phyloP scores from a whole-genome alignment of 2,888 invertebrate genomes.

The Herminia tarsipennalis region DNA sequence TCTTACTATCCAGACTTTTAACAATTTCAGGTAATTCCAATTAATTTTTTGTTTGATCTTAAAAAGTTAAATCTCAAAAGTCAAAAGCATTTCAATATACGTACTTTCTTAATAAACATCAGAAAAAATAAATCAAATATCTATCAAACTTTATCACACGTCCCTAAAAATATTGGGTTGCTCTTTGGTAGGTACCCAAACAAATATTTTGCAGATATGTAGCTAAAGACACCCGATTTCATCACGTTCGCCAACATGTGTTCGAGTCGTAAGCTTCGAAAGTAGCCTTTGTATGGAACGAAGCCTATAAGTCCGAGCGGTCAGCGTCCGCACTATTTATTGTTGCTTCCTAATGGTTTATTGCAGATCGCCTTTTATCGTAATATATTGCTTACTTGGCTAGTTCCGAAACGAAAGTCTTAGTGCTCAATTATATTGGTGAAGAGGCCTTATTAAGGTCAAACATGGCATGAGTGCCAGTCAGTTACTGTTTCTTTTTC shows the following conservation, averaged over 20 bases:
- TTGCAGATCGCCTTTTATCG: constrained; percentile 40
- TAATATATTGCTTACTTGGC: constrained; percentile 40
- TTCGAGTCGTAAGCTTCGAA: constrained; percentile 33
- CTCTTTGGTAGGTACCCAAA: constrained; percentile 15
- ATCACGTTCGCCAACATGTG: constrained; percentile 38
- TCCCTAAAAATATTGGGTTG: constrained; percentile 24
- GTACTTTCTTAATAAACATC: constrained; percentile 16
- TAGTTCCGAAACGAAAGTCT: constrained; percentile 27
- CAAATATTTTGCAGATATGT: constrained; percentile 36
- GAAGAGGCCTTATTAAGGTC: constrained; percentile 8
- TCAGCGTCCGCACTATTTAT: constrained; percentile 44
- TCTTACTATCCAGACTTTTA: too few relatives aligned
- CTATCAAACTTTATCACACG: constrained; percentile 29
- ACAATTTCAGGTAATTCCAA: too few relatives aligned
- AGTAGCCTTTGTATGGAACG: constrained; percentile 27
- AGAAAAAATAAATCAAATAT: constrained; percentile 26
- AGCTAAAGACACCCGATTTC: constrained; percentile 30
- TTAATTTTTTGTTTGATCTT: too few relatives aligned
- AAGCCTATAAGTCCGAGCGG: constrained; percentile 38
- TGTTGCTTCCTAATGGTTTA: constrained; percentile 41
- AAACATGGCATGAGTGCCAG: background rate
- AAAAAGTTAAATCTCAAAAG: too few relatives aligned
- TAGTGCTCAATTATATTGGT: constrained; percentile 13
- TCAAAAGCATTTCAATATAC: too few relatives aligned
- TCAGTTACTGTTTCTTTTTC: too few relatives aligned